phyloP scores from a whole-genome alignment of 2,113 vertebrate species.

The Trinectes maculatus region DNA sequence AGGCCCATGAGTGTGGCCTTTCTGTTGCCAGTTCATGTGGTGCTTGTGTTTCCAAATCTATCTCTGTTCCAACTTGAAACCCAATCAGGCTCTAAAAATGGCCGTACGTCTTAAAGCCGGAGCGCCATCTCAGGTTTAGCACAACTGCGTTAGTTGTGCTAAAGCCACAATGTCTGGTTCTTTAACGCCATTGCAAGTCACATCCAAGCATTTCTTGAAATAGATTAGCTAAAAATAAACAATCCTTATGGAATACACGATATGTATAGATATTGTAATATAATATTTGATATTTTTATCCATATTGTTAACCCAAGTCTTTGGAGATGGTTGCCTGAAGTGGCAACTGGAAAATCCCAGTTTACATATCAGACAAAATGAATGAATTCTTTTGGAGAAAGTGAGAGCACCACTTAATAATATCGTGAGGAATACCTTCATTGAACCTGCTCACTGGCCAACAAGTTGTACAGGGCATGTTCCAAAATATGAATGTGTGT shows the following conservation, averaged over 20 bases:
- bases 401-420: background rate
- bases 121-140: constrained; percentile 28
- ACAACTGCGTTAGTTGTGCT: background rate
- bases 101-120: constrained; percentile 52
- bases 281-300: background rate
- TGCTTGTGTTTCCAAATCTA: constrained; percentile 69
- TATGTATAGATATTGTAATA: background rate
- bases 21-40: constrained; percentile 68
- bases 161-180: background rate
- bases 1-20: constrained; percentile 62
- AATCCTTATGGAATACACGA: background rate
- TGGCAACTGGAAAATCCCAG: background rate
- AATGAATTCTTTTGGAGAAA: background rate
- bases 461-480: background rate
- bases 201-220: background rate
- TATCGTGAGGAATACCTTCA: background rate
- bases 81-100: constrained; percentile 73
- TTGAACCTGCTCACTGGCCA: background rate
- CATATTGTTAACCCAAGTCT: background rate
- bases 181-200: background rate
- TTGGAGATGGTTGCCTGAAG: background rate
- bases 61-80: constrained; percentile 73
- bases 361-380: background rate
- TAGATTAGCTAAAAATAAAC: background rate
- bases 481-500: background rate